phyloP scores from a whole-genome alignment of 2,888 invertebrate genomes.

The Thumatha senex region DNA sequence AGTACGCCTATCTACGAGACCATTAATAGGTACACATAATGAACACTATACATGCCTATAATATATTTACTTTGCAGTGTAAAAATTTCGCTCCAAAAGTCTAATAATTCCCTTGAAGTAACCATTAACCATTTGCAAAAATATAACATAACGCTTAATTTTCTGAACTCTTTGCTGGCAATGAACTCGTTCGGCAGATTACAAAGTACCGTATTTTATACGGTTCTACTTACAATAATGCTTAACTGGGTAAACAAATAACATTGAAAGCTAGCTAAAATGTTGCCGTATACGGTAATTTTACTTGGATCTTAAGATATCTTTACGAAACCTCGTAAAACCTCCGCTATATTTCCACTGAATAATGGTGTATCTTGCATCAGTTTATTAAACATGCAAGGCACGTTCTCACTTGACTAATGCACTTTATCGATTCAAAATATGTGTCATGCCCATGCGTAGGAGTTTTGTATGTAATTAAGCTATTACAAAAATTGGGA shows the following conservation, averaged over 20 bases:
- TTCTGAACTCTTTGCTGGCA: no score
- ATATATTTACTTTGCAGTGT: not conserved
- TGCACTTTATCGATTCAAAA: constrained; percentile 21
- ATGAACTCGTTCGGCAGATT: no score
- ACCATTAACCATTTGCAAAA: no score
- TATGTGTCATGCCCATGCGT: constrained; percentile 23
- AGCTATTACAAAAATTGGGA: constrained; percentile 23
- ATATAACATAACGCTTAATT: no score
- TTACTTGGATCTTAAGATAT: not conserved
- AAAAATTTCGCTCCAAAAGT: no score
- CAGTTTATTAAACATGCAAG: not conserved
- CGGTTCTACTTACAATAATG: no score
- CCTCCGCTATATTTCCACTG: constrained; percentile 4
- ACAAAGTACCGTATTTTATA: no score
- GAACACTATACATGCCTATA: no score
- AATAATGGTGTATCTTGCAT: constrained; percentile 2
- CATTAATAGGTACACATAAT: no score
- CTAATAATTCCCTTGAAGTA: no score
- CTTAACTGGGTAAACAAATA: not conserved
- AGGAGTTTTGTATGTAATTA: constrained; percentile 33
- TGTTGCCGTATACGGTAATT: not conserved
- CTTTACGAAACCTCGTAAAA: constrained; percentile 2
- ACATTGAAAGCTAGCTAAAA: not conserved
- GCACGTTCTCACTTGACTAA: constrained; percentile 7
- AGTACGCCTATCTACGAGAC: not conserved